Percentiles rank a stretch among this genome's conserved stretches.
These are phyloP conservation scores for Darevskia nairensis DNA, from an alignment of 2,797 vertebrate species.

Conservation along the genomic window DNA sequence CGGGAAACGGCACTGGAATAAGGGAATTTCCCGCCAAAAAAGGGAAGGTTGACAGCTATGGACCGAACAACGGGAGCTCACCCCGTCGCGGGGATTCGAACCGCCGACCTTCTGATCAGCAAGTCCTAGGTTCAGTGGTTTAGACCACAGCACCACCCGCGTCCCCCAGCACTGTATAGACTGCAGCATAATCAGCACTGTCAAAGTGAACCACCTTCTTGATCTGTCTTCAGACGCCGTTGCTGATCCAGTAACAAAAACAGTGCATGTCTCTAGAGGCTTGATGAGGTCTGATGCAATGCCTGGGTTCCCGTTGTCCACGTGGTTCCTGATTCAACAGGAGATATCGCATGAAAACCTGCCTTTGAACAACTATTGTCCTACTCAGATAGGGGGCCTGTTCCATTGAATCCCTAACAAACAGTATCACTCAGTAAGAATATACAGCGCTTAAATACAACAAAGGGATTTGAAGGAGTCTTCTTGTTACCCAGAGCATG, in stretches of 20 bases:
- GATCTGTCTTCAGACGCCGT: neutral
- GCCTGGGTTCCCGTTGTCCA: neutral
- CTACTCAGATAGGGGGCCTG: neutral
- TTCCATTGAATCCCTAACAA: neutral
- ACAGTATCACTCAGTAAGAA: slow-evolving; percentile 30
- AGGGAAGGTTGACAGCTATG: no score
- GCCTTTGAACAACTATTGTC: neutral
- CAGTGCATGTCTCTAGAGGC: neutral
- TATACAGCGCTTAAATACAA: slow-evolving; percentile 51
- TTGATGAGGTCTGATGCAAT: neutral
- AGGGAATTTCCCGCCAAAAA: no score
- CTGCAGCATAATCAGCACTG: no score
- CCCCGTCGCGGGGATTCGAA: no score
- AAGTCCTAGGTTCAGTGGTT: no score
- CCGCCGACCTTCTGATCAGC: no score
- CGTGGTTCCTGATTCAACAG: neutral
- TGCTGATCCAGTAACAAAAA: neutral
- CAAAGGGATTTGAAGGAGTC: slow-evolving; percentile 36
- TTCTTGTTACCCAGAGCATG: slow-evolving; percentile 51
- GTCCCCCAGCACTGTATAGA: no score
- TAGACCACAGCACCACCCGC: no score
- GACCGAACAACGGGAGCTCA: no score
- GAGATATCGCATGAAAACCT: no score
- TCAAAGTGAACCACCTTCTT: neutral
- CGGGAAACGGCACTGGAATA: no score